phyloP scores from a whole-genome alignment of 2,797 vertebrate species.

The Rhincodon typus region DNA sequence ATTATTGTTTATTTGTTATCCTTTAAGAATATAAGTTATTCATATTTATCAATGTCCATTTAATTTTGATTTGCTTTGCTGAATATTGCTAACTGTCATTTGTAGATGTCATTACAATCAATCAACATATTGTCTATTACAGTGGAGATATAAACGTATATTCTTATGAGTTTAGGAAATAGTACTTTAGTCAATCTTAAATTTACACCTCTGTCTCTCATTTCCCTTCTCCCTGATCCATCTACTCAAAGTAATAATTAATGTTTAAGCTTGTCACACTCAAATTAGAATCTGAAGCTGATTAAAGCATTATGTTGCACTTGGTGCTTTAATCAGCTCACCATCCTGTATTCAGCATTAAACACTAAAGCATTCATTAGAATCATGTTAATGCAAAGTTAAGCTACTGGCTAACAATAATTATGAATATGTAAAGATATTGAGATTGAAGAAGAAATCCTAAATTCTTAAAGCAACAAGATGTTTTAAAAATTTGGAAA shows the following conservation, averaged over 20 bases:
- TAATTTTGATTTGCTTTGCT: not conserved
- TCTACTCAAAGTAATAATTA: conserved; percentile 7
- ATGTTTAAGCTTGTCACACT: conserved; percentile 23
- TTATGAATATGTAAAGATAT: not conserved
- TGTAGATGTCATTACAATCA: not conserved
- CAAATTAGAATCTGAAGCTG: conserved; percentile 11
- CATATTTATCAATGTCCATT: not conserved
- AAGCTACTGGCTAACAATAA: not conserved
- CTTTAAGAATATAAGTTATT: not conserved
- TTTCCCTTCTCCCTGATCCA: not conserved
- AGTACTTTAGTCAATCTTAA: not conserved
- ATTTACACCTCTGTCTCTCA: not conserved
- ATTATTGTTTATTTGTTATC: not conserved
- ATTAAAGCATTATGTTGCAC: not conserved
- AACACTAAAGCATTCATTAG: not conserved
- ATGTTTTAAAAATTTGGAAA: not conserved
- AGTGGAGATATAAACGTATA: not conserved
- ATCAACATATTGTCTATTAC: not conserved
- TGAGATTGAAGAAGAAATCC: not conserved
- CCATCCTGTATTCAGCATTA: not conserved
- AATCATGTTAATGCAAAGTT: conserved; percentile 21
- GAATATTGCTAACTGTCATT: not conserved
- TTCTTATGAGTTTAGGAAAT: not conserved
- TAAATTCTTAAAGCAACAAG: not conserved
- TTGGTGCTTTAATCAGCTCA: conserved; percentile 7